Evolutionary conservation across 2,888 invertebrate species (phyloP), one percentile per base, ranked within the genome.

Genomic region (Chironomus riparius): DNA sequence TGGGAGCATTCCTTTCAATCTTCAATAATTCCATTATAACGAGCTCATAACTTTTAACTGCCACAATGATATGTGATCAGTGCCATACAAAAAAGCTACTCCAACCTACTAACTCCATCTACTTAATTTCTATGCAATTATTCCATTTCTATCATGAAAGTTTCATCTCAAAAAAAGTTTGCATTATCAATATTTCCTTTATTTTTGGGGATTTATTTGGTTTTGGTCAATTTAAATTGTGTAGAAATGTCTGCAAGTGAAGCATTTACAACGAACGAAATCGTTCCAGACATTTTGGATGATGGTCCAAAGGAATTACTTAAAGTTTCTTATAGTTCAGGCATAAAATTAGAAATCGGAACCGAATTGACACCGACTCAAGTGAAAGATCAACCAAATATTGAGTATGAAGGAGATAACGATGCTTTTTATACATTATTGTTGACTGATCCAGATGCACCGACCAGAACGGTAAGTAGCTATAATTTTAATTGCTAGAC

Each of bases 391-490:
- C 18, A 68, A 12, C 76, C 76, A 47, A 65, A 4, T n/a, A 28
- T 76, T 21, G 48, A 62, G 13, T 76, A 15, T 7, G 48, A 70
- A 47, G 76, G 62, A 22, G 70, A 76, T 24, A 22, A 38, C 12
- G 56, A 47, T n/a, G 65, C 76, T 10, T 76, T 70, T 38, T 76
- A 76, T 22, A 76, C 70, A n/a, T 15, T 76, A 12, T 48, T 77
- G 77, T 77, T 28, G n/a, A 13, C 68, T 83, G 76, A 76, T 76
- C 56, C 56, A 13, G 76, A 76, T 56, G 76, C 76, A 1, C 76
- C 76, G 2, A 15, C 69, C 0, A 28, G 69, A 76, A 13, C 22
- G n/a, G 65, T 65, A 22, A 10, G 21, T 62, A 5, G 1, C 18
- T 21, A 0, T 2, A 62, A 62, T 62, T 12, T 10, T 22, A 65